A percentile compares a stretch with the other conserved stretches of the same genome.
Conservation (phyloP, 2,113 vertebrate species). For the Apteryx mantelli region DNA sequence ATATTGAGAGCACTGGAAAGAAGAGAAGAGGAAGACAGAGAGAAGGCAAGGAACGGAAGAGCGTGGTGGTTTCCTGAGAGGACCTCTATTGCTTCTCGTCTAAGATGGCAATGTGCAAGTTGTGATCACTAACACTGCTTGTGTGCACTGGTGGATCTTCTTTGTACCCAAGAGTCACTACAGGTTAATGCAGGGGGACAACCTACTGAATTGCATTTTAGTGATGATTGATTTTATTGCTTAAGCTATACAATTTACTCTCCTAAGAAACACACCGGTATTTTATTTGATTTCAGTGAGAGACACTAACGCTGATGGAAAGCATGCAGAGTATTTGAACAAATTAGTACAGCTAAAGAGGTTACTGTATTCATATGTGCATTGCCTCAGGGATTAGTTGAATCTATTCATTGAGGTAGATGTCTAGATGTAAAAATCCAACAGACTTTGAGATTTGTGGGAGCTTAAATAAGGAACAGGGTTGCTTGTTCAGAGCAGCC, state of each 20-base stretch:
- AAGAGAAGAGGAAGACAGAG: neutral
- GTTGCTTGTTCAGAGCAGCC: neutral
- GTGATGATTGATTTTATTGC: neutral
- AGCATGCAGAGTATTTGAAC: neutral
- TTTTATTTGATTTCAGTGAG: conserved; percentile 17
- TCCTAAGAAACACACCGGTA: neutral
- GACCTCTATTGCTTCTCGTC: neutral
- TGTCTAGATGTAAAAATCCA: neutral
- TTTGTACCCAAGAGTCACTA: neutral
- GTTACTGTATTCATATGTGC: neutral
- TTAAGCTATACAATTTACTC: neutral
- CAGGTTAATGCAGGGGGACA: neutral
- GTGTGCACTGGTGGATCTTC: neutral
- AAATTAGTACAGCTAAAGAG: neutral
- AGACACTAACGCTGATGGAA: neutral
- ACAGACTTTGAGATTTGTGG: neutral
- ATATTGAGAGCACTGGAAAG: neutral
- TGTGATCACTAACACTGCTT: neutral
- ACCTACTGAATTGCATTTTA: neutral
- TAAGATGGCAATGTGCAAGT: neutral
- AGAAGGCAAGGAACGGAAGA: neutral
- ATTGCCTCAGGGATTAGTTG: neutral
- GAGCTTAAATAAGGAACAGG: neutral
- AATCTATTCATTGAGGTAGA: neutral
- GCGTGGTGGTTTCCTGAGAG: neutral